Percentiles rank a stretch among this genome's conserved stretches.
phyloP scores from a whole-genome alignment of 2,113 vertebrate genomes.

The Argyrosomus japonicus region DNA sequence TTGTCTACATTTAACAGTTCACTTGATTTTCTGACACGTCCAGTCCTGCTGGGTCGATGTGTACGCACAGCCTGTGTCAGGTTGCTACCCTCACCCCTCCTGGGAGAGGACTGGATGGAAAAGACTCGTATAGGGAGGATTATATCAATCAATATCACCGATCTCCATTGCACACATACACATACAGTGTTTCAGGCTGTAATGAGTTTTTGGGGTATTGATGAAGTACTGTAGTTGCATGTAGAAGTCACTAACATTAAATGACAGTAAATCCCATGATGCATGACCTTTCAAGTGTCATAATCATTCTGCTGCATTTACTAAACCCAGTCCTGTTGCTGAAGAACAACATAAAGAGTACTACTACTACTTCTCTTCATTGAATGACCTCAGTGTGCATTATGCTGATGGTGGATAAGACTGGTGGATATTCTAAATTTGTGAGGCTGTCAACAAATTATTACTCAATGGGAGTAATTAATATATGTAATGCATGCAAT shows the following conservation, averaged over 20 bases:
- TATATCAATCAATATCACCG: constrained; percentile 26
- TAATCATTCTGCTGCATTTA: constrained; percentile 31
- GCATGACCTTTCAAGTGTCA: constrained; percentile 23
- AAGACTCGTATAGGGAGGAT: constrained; percentile 16
- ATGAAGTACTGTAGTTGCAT: constrained; percentile 3
- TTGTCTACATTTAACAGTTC: background rate
- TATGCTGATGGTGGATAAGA: background rate
- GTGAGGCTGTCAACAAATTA: background rate
- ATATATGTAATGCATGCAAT: background rate
- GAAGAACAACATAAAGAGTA: background rate
- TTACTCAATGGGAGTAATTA: background rate
- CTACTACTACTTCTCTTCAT: background rate
- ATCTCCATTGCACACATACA: constrained; percentile 6
- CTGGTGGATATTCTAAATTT: background rate
- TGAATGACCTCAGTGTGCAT: background rate
- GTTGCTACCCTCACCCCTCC: constrained; percentile 28
- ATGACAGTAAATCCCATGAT: constrained; percentile 37
- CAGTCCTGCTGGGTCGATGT: constrained; percentile 26
- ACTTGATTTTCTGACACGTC: constrained; percentile 30
- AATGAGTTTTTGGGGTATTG: constrained; percentile 38
- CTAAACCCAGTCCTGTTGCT: background rate
- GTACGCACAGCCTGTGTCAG: background rate
- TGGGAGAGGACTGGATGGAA: background rate
- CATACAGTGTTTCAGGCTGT: background rate
- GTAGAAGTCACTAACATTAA: constrained; percentile 22